Evolutionary conservation across 2,888 invertebrate genomes (phyloP), one percentile per base, ranked within the genome.

Genomic region (Venusia cambrica): DNA sequence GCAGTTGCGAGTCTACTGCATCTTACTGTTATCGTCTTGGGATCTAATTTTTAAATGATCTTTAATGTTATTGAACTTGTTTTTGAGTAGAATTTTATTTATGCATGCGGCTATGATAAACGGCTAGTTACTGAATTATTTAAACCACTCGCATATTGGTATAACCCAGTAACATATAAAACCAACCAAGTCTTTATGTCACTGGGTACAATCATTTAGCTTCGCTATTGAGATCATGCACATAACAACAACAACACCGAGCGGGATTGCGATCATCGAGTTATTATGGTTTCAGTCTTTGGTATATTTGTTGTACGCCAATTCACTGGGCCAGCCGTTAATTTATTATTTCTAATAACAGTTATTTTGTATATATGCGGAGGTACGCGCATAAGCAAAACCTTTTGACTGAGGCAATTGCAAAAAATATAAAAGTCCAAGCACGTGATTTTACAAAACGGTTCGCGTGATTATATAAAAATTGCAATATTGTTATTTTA

Each of bases 211-310:
- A 38, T n/a, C n/a, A n/a, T 46, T 41, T 51, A 45, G 51, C 21
- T 31, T 52, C 42, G 47, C 58, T 66, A 69, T 61, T 62, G 54
- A 54, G 56, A 58, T 59, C 80, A 79, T 83, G 79, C 77, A 80
- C 59, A 70, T 37, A 63, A 73, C 62, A 14, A 72, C 72, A 76
- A 76, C 65, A 54, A 52, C 50, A 51, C 67, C 57, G 67, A 72
- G 81, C 83, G 85, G 84, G 85, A 83, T 72, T 85, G 85, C 85
- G 85, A 85, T 83, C 84, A 85, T 85, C 85, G 84, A 69, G 73
- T 74, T 65, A 46, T 61, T 35, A n/a, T n/a, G n/a, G n/a, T 37
- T 24, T 19, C 20, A 9, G 12, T 28, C 21, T 29, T 31, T 16
- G 15, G 12, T 32, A 39, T 22, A 32, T 19, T 30, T 18, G 4